Conservation (phyloP, 1,140 invertebrate genomes). For the Bilobella aurantiaca region DNA sequence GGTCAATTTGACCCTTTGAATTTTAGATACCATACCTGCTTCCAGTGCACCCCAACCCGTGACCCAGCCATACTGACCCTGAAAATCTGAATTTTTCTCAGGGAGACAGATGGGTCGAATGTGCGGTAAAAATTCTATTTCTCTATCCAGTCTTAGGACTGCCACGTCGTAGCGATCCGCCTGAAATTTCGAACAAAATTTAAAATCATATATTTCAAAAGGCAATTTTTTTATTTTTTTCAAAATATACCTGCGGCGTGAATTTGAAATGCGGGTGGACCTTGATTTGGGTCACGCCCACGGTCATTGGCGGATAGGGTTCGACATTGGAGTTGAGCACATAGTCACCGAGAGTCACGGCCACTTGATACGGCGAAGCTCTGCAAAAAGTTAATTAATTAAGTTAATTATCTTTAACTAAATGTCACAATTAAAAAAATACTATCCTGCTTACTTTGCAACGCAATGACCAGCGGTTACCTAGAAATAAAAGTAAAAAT, state of each 20-base stretch:
- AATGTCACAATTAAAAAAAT: background rate
- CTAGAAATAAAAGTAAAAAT: background rate
- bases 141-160: conserved; percentile 72
- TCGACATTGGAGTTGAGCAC: conserved; percentile 86
- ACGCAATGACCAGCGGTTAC: conserved; percentile 93
- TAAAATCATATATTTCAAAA: conserved; percentile 1
- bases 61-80: conserved; percentile 81
- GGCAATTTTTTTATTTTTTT: conserved; percentile 3
- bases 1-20: background rate
- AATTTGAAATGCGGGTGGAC: conserved; percentile 93
- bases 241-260: conserved; percentile 75
- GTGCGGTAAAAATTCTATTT: conserved; percentile 78
- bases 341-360: conserved; percentile 85
- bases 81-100: conserved; percentile 75
- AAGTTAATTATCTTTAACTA: conserved; percentile 2
- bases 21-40: conserved; percentile 18
- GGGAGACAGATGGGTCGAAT: conserved; percentile 87
- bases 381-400: conserved; percentile 41
- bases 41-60: conserved; percentile 82
- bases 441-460: conserved; percentile 60
- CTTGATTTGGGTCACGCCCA: conserved; percentile 74
- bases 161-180: conserved; percentile 77
- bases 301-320: conserved; percentile 76
- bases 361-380: conserved; percentile 74
- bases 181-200: conserved; percentile 31